Evolutionary conservation across 2,113 vertebrate genomes (phyloP), one percentile per base, ranked within the genome.

Genomic region (Megalops atlanticus): DNA sequence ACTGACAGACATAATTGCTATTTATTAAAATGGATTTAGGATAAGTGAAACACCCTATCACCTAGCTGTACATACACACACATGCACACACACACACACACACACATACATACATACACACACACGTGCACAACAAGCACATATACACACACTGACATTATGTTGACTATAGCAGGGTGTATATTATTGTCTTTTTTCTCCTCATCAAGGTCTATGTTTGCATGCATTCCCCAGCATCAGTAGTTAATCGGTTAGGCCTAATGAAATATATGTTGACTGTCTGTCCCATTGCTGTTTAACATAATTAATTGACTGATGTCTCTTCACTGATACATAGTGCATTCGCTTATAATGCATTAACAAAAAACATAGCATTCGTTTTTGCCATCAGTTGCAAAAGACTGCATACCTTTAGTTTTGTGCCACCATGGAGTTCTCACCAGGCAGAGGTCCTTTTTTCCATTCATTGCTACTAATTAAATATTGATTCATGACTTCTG

Each of bases 401-500:
- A 27, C 35, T 71, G 2, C 64, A 0, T 16, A 36, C 31, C 14
- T 15, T 35, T 71, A 2, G 6, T 38, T 35, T 27, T 21, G 36
- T 71, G 69, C 36, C 15, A 18, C 33, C 12, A 27, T 18, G 35
- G 69, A 38, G 69, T 21, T 71, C 16, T 71, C 18, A 38, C 69
- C 35, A 33, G 31, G 49, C 18, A 31, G 58, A 64, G 58, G 31
- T 64, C 58, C 58, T 58, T 14, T 58, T 58, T 64, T n/a, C n/a
- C 69, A 38, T 38, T 38, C 69, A 18, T 38, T 38, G 69, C 12
- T 33, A 12, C 33, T 71, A 38, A 71, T 71, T 35, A 71, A 71
- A 71, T 71, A 38, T 38, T 71, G 69, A 71, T 71, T 35, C 36
- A 71, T 71, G 69, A 71, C 69, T 38, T 71, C 15, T 36, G 15